Base-by-base conservation (phyloP, 1,140 invertebrate genomes). In the Bombyx mandarina region DNA sequence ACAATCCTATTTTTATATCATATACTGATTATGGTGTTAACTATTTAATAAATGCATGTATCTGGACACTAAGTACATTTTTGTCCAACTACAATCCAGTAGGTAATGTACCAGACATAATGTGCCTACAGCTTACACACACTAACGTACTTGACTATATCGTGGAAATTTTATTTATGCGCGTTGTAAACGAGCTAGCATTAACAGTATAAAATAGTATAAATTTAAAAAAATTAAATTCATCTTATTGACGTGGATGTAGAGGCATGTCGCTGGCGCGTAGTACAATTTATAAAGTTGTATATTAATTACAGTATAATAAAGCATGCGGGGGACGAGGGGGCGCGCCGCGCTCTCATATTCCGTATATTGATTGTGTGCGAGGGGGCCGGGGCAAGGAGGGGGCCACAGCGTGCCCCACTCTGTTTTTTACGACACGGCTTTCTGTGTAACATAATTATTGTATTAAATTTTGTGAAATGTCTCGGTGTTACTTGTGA, bases 371-470 rank as follows among this genome's bases (percentile, higher is more conserved):
- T 86, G 84, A 87, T 86, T 87, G 84, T 84, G 82, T 79, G 82
- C 81, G 80, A 84, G 82, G 79, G 82, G 80, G 79, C 79, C 73
- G 79, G 78, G 84, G 79, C 69, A 75, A 79, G 78, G 79, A 82
- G 82, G 82, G 82, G 82, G 81, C 84, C 78, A 82, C 79, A 71
- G 81, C 82, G 82, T 86, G 82, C 82, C 84, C 82, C 82, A 86
- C 84, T 87, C 84, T 86, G 84, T 86, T 87, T 87, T 87, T 87
- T 87, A 87, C 84, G 84, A 84, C 84, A 86, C 82, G 81, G 82
- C 82, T 87, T 87, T 87, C 84, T 87, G 84, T 87, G 84, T 85
- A 87, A 86, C 81, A 87, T 87, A 86, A 87, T 87, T 84, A 84
- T 71, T 74, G 83, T 86, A 87, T 86, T 87, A 83, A 35, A 82